Conservation (phyloP, 2,888 invertebrate genomes). For the Hydroisotoma schaefferi region DNA sequence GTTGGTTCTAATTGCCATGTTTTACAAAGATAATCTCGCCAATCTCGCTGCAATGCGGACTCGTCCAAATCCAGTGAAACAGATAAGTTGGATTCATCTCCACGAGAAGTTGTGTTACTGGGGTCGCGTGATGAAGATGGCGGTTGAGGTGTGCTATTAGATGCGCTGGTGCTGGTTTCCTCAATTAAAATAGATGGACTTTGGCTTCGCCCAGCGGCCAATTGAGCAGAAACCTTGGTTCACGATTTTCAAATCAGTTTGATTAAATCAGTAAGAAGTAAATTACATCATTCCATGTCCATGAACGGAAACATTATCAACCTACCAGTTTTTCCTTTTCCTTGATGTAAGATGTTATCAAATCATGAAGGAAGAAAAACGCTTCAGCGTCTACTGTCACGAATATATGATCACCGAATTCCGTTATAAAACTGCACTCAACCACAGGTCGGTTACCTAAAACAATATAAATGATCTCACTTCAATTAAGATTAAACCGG, state of each 20-base stretch:
- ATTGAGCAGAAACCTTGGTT: constrained; percentile 42
- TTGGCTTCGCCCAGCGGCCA: constrained; percentile 46
- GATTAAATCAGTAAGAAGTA: too few relatives aligned
- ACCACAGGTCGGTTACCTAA: constrained; percentile 79
- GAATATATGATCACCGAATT: constrained; percentile 97
- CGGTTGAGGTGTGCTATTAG: constrained; percentile 1
- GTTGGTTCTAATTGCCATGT: constrained; percentile 97
- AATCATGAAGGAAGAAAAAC: constrained; percentile 94
- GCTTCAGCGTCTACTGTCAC: constrained; percentile 97
- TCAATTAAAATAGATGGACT: constrained; percentile 40
- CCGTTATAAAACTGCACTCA: constrained; percentile 94
- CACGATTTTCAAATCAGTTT: too few relatives aligned
- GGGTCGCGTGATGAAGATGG: constrained; percentile 20
- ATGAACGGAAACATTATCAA: too few relatives aligned
- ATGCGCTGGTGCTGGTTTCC: constrained; percentile 13
- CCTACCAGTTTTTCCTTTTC: constrained; percentile 84
- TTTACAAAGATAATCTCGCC: constrained; percentile 85
- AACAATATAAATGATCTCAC: neutral
- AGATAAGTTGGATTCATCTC: neutral
- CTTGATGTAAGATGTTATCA: constrained; percentile 91
- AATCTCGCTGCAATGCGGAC: constrained; percentile 73
- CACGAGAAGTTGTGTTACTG: neutral
- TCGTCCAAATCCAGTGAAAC: constrained; percentile 29
- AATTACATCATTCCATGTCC: too few relatives aligned
- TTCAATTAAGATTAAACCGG: too few relatives aligned